Evolutionary conservation across 2,113 vertebrate species (phyloP).

Genomic region (Atlantisia rogersi): DNA sequence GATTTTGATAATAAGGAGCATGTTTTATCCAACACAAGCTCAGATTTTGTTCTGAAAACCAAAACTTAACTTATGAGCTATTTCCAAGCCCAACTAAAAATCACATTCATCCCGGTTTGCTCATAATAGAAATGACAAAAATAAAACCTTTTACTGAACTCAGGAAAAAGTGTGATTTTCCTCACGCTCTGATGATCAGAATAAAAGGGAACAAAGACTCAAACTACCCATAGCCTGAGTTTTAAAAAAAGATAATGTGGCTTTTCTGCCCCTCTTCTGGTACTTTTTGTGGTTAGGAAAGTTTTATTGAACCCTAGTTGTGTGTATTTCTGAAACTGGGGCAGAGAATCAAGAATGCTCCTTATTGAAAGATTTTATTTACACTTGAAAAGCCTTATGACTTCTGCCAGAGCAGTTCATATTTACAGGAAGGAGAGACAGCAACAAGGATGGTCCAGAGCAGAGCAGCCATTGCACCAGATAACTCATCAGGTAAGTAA

Average conservation of each 20-base stretch:
- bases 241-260: constrained; percentile 28
- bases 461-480: not conserved
- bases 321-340: constrained; percentile 28
- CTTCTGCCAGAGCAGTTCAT: not conserved
- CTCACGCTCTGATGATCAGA: constrained; percentile 17
- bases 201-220: constrained; percentile 43
- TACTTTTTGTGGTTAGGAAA: not conserved
- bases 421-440: not conserved
- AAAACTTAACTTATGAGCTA: not conserved
- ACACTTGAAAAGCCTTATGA: not conserved
- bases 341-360: not conserved
- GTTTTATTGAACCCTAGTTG: constrained; percentile 10
- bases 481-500: not conserved
- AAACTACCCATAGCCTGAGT: constrained; percentile 24
- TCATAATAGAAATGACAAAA: constrained; percentile 56
- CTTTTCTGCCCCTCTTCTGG: constrained; percentile 2
- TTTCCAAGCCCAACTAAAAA: constrained; percentile 33
- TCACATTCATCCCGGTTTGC: constrained; percentile 34
- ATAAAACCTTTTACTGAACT: constrained; percentile 49
- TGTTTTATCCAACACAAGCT: not conserved
- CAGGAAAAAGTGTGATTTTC: constrained; percentile 34
- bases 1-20: not conserved
- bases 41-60: constrained; percentile 5
- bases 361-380: not conserved
- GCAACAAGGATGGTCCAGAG: not conserved